A percentile compares a stretch with the other conserved stretches of the same genome.
Conservation (phyloP, 2,797 vertebrate genomes). For the Ispidina lecontei region DNA sequence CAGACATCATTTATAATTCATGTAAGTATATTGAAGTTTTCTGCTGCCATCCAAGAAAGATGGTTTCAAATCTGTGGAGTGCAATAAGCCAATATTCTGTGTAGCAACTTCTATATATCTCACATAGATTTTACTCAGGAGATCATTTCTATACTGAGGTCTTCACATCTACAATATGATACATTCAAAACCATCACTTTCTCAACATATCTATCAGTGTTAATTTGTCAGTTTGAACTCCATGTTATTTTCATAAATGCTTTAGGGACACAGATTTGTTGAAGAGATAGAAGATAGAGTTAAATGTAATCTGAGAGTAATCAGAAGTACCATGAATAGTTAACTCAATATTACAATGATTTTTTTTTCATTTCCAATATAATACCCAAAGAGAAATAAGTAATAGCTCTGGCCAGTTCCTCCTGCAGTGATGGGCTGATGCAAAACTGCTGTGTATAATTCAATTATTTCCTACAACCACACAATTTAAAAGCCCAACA, state of each 20-base stretch:
- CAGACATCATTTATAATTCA: conserved; percentile 89
- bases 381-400: neutral
- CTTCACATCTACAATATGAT: conserved; percentile 40
- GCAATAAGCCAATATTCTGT: conserved; percentile 85
- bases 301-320: neutral
- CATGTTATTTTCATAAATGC: conserved; percentile 24
- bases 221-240: conserved; percentile 59
- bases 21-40: conserved; percentile 83
- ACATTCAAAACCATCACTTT: conserved; percentile 53
- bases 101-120: conserved; percentile 67
- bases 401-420: neutral
- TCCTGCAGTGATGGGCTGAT: neutral
- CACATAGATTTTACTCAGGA: conserved; percentile 72
- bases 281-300: conserved; percentile 6
- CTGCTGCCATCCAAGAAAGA: conserved; percentile 74
- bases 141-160: conserved; percentile 66
- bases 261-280: conserved; percentile 13
- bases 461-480: conserved; percentile 23
- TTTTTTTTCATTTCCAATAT: neutral
- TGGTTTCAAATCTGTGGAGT: conserved; percentile 77
- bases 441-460: conserved; percentile 17
- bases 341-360: neutral
- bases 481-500: conserved; percentile 15
- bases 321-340: conserved; percentile 11
- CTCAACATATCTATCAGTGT: conserved; percentile 27